phyloP scores from a whole-genome alignment of 2,888 invertebrate species.

The Andrena haemorrhoa region DNA sequence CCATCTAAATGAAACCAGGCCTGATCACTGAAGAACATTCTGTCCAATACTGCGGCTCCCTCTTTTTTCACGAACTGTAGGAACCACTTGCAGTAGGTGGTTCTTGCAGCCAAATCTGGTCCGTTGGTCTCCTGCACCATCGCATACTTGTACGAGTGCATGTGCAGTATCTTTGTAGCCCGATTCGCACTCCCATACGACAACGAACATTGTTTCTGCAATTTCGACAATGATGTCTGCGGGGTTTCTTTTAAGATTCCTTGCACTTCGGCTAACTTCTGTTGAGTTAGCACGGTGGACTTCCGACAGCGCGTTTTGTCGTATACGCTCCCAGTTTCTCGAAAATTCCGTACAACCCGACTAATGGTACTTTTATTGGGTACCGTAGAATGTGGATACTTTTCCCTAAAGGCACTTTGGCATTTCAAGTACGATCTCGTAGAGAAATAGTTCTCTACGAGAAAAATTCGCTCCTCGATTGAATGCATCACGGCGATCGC shows the following conservation, averaged over 20 bases:
- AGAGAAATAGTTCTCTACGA: background rate
- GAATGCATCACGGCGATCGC: background rate
- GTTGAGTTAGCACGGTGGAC: background rate
- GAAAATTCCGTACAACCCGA: background rate
- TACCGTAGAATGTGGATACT: background rate
- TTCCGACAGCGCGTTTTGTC: background rate
- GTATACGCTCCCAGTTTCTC: background rate
- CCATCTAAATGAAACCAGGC: too few species aligned
- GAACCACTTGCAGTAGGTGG: background rate
- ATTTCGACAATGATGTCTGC: background rate
- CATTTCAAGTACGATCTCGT: background rate
- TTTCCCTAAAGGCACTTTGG: background rate
- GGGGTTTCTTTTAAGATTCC: background rate
- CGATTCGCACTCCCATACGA: background rate
- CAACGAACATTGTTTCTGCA: background rate
- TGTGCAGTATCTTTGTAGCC: background rate
- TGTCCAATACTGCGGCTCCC: background rate
- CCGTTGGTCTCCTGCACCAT: background rate
- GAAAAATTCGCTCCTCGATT: constrained; percentile 1
- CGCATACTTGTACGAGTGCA: background rate
- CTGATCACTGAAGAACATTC: too few species aligned
- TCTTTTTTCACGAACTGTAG: background rate
- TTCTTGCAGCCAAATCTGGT: background rate
- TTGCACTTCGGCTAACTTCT: background rate
- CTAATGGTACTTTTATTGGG: constrained; percentile 2